Evolutionary conservation across 2,113 vertebrate genomes (phyloP), one percentile per base, ranked within the genome.

Genomic region (Heterotilapia buettikoferi): DNA sequence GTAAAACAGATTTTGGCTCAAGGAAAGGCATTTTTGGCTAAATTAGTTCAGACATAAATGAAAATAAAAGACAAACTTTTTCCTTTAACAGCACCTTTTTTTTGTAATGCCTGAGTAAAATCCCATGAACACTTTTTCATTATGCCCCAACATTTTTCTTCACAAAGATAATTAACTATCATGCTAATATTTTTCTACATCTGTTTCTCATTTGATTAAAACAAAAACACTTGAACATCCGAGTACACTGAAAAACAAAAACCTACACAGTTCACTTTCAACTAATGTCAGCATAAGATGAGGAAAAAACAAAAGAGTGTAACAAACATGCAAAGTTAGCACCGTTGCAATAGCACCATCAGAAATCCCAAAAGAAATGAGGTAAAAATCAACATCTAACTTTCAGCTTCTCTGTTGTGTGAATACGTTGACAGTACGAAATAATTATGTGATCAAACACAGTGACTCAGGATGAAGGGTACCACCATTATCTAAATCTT

Each of bases 241-340:
- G 6, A 14, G 45, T 38, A 53, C 73, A 79, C 7, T 61, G 6
- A 2, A 63, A 7, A 54, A 79, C 59, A 66, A 87, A 73, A 87
- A n/a, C 31, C 31, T 24, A 83, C 7, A 16, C 16, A 36, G 31
- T 88, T 82, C 71, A 68, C 5, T 19, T 52, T 82, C 3, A 38
- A 4, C 31, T 53, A 40, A 5, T n/a, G 24, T 26, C 4, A 63
- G 38, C 3, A 16, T 31, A 36, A 85, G 26, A 31, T 50, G 6
- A 33, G 9, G 0, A 0, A 0, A 31, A 36, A 8, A 13, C n/a
- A 6, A 19, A 29, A 4, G 1, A 63, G 6, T 33, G 61, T 66
- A 66, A 13, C 61, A 66, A 66, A 38, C 61, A 80, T 84, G 56
- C 36, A 82, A 47, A 52, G 24, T 90, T 88, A 94, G 91, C 94